Evolutionary conservation across 2,797 vertebrate genomes (phyloP).

Genomic region (Acomys russatus): DNA sequence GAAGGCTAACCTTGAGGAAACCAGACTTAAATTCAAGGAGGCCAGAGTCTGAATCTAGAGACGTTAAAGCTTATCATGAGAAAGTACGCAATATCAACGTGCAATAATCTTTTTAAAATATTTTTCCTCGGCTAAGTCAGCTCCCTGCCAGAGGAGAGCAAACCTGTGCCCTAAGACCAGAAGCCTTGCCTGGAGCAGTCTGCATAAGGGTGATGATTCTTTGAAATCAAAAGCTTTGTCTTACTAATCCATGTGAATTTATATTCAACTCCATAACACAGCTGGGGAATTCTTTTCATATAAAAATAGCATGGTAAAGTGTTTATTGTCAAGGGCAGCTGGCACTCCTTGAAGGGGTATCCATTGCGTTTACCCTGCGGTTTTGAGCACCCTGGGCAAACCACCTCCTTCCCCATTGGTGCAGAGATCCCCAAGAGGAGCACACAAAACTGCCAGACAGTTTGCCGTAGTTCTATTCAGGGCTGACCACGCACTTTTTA

Average conservation of each 20-base stretch:
- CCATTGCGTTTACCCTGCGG: neutral
- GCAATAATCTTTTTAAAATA: constrained; percentile 53
- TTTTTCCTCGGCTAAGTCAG: constrained; percentile 38
- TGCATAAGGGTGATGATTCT: constrained; percentile 12
- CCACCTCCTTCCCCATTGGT: neutral
- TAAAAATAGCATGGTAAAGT: constrained; percentile 65
- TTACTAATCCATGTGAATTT: constrained; percentile 61
- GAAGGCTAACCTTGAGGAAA: neutral
- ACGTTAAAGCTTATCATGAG: constrained; percentile 32
- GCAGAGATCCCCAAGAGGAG: neutral
- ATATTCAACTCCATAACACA: constrained; percentile 41
- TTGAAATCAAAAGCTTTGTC: constrained; percentile 72
- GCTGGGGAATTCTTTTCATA: constrained; percentile 65
- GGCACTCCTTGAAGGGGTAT: constrained; percentile 4
- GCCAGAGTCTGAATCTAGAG: constrained; percentile 48
- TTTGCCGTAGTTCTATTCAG: neutral
- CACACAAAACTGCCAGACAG: neutral
- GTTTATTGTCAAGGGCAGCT: constrained; percentile 35
- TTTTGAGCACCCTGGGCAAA: neutral
- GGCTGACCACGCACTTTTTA: neutral
- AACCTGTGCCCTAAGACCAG: neutral
- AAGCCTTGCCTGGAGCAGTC: constrained; percentile 60
- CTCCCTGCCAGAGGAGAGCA: constrained; percentile 47
- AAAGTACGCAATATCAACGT: constrained; percentile 37
- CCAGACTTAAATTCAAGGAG: constrained; percentile 14